Base-by-base conservation (phyloP, 2,113 vertebrate genomes). In the Crocuta crocuta region DNA sequence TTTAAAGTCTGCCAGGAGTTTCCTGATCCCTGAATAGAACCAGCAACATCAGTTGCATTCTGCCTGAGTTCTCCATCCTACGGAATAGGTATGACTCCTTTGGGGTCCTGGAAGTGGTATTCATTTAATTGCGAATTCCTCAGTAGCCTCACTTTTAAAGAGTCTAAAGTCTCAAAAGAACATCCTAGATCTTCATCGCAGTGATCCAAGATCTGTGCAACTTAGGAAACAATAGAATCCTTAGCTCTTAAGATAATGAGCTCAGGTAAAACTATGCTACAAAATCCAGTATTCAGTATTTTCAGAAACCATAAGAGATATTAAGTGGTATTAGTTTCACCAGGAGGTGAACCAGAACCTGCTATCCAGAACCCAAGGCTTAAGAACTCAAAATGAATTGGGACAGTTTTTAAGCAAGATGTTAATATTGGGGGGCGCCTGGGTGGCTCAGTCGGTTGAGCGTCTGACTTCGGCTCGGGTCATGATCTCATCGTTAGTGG, bases 111-210 rank as follows among this genome's bases (percentile, higher is more conserved):
- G 58, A 7, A 74, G 1, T 35, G 85, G 3, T 39, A 89, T 89
- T 78, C 79, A 65, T 83, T 91, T 94, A 68, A 92, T 35, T 96
- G 16, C 5, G 71, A 91, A 91, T 87, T 53, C 21, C 13, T 90
- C 15, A 61, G 23, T 33, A 53, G 33, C 21, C 26, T 92, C 4
- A 53, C 2, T 55, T 85, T 94, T 71, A 61, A 19, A 82, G n/a
- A 74, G 12, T 83, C 39, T 61, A 83, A 87, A 70, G 7, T 7
- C 13, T 85, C 88, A 61, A 87, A 74, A 88, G 58, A n/a, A 50
- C 39, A 87, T 7, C 70, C 7, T 26, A 84, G 50, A 33, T 55
- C 82, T 68, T 53, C 65, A 71, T 10, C 63, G 17, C 76, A 65
- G 28, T 58, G 13, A 6, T 6, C 7, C 31, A 93, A 35, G 71